Base-by-base conservation (phyloP, 2,888 invertebrate genomes). In the Saturnia japonica region DNA sequence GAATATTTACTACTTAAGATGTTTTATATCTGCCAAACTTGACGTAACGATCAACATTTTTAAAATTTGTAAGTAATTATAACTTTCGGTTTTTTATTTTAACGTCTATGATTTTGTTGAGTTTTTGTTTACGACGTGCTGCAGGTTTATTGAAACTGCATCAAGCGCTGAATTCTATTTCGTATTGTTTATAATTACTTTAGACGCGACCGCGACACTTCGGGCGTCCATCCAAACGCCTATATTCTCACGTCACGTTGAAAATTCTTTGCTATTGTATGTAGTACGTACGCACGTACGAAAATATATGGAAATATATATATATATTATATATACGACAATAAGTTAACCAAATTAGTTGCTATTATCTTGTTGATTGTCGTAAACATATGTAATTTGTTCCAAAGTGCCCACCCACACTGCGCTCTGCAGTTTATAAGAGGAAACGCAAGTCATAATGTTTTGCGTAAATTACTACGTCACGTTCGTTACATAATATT, bases 201-300 rank as follows among this genome's bases (percentile, higher is more conserved):
- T 82, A 85, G 85, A 85, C 76, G 85, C 85, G 87, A 83, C n/a
- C 81, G 77, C 34, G 34, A 34, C 34, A 76, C 76, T 72, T 71
- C 73, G 85, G 89, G 89, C 89, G 73, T 45, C 45, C n/a, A 57
- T 78, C 89, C 89, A 88, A 87, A 75, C 88, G 77, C 89, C 88
- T 73, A 84, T 83, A 70, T 57, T 34, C 67, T 42, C 34, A 67
- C 69, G 68, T 82, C 77, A 76, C 75, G 75, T 28, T 66, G 70
- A 66, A 51, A 62, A 34, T 34, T 28, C 60, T 62, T 62, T 70
- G 68, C 54, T 43, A n/a, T n/a, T n/a, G n/a, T n/a, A n/a, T n/a
- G n/a, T n/a, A n/a, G n/a, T n/a, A n/a, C n/a, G n/a, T n/a, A n/a
- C n/a, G n/a, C n/a, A 54, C 54, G 54, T 71, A 67, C 34, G n/a